A percentile compares a stretch with the other conserved stretches of the same genome.
Evolutionary conservation across 1,140 invertebrate genomes (phyloP).

Genomic region (Arctopsyche grandis): DNA sequence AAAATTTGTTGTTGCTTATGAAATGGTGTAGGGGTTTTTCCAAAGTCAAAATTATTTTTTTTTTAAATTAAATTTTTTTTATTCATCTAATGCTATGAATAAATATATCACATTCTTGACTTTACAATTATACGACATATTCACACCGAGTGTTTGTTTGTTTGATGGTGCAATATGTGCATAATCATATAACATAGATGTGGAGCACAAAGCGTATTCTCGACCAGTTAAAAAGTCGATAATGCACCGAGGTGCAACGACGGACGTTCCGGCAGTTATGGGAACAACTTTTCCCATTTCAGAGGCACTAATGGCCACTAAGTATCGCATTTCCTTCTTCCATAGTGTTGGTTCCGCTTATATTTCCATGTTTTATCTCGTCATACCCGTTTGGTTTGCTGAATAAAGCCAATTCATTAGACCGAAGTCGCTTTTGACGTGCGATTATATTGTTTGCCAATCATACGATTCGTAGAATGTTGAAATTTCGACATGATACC

Average conservation of each 20-base stretch:
- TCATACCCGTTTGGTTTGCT: background rate
- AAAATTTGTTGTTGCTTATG: too few species aligned
- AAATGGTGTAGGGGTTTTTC: too few species aligned
- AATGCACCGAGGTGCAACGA: background rate
- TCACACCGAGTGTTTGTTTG: background rate
- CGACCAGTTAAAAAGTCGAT: slow-evolving; percentile 12
- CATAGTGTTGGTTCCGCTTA: background rate
- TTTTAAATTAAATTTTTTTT: too few species aligned
- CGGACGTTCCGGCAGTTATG: slow-evolving; percentile 38
- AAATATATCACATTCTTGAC: too few species aligned
- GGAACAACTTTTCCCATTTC: slow-evolving; percentile 52
- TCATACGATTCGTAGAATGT: background rate
- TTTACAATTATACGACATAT: too few species aligned
- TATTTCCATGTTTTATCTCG: slow-evolving; percentile 26
- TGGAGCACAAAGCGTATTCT: slow-evolving; percentile 43
- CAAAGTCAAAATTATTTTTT: too few species aligned
- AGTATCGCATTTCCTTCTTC: slow-evolving; percentile 48
- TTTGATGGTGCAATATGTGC: slow-evolving; percentile 30
- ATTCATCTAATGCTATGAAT: too few species aligned
- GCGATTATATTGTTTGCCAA: background rate
- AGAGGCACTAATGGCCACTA: slow-evolving; percentile 51
- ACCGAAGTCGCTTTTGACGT: background rate
- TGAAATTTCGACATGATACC: background rate
- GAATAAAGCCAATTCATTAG: background rate
- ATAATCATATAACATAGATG: slow-evolving; percentile 48